Percentiles rank a stretch among this genome's conserved stretches.
Evolutionary conservation across 2,113 vertebrate genomes (phyloP).

Genomic region (Tupaia tana): DNA sequence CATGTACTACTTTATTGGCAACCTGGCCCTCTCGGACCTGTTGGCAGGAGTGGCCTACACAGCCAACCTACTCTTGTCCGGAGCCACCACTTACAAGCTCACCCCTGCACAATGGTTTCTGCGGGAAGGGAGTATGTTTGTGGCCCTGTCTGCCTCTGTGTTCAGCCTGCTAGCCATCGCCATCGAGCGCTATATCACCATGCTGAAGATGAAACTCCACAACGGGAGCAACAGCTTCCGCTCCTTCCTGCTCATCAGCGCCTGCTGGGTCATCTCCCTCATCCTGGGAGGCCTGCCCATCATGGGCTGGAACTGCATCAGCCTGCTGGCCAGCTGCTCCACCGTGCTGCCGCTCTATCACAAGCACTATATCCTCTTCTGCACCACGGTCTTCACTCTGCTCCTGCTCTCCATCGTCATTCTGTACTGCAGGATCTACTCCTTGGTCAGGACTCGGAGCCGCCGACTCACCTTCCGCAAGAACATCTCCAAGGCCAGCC

Average conservation of each 20-base stretch:
- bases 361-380: constrained; percentile 99
- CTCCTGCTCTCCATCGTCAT: constrained; percentile 96
- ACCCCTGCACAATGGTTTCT: constrained; percentile 96
- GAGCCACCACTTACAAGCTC: constrained; percentile 95
- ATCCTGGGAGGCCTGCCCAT: constrained; percentile 94
- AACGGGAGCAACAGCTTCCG: constrained; percentile 95
- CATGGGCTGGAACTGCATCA: constrained; percentile 98
- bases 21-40: constrained; percentile 97
- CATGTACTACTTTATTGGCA: constrained; percentile 99
- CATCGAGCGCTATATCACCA: constrained; percentile 97
- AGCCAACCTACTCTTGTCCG: constrained; percentile 96
- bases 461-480: constrained; percentile 95
- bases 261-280: constrained; percentile 95
- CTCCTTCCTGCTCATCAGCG: constrained; percentile 96
- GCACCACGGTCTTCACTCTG: constrained; percentile 96
- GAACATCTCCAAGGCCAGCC: constrained; percentile 90
- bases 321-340: constrained; percentile 90
- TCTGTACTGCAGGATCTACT: constrained; percentile 97
- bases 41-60: constrained; percentile 96
- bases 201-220: constrained; percentile 98
- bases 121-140: constrained; percentile 98
- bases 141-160: constrained; percentile 96
- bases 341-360: constrained; percentile 97
- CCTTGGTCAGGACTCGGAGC: constrained; percentile 94
- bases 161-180: constrained; percentile 98